Evolutionary conservation across 2,888 invertebrate genomes (phyloP).

Genomic region (Platycheirus rosarum): DNA sequence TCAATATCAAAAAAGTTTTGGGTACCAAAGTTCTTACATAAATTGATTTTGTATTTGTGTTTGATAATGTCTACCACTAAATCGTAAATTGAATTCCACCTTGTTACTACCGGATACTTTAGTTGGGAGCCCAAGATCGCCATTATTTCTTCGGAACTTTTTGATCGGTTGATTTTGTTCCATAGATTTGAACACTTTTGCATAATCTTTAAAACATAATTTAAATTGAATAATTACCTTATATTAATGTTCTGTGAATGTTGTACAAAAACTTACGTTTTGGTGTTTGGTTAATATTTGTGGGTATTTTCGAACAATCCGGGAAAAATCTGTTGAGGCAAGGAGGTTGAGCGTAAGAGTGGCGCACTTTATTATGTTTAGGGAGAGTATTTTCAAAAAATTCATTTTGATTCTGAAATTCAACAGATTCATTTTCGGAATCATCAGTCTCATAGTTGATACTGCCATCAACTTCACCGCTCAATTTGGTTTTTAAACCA

Average conservation of each 20-base stretch:
- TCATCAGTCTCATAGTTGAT: neutral
- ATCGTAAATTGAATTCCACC: conserved; percentile 36
- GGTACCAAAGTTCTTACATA: conserved; percentile 19
- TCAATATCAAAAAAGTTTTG: conserved; percentile 10
- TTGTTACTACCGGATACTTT: conserved; percentile 14
- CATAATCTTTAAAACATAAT: neutral
- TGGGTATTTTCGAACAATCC: neutral
- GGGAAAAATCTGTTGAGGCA: neutral
- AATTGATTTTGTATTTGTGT: conserved; percentile 14
- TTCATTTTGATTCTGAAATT: neutral
- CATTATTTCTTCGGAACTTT: conserved; percentile 12
- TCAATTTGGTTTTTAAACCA: neutral
- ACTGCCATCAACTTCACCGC: neutral
- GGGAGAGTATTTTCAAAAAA: neutral
- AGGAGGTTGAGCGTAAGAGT: neutral
- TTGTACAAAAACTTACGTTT: no score
- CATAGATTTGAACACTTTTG: conserved; percentile 26
- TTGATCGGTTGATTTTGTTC: conserved; percentile 24
- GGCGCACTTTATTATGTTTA: neutral
- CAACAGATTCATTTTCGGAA: neutral
- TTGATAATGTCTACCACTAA: neutral
- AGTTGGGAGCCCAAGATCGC: conserved; percentile 12
- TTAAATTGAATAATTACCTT: neutral
- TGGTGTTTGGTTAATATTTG: no score
- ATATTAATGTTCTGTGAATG: no score